phyloP scores from a whole-genome alignment of 2,888 invertebrate genomes.

The Scaptomyza flava region DNA sequence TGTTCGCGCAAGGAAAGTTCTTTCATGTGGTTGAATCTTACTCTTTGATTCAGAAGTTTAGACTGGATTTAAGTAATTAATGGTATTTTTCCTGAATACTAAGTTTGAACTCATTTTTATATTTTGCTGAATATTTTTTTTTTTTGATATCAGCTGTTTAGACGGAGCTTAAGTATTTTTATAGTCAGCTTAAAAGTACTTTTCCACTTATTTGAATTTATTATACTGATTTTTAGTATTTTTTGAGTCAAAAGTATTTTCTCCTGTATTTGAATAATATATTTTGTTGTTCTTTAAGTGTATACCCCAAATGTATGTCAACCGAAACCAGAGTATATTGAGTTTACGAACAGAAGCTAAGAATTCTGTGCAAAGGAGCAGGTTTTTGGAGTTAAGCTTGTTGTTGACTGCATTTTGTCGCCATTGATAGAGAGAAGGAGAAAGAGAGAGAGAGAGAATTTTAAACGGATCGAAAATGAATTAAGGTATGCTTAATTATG shows the following conservation, averaged over 20 bases:
- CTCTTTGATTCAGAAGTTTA: background rate
- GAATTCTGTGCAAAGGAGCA: slow-evolving; percentile 65
- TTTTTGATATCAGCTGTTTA: too few relatives aligned
- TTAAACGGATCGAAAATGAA: slow-evolving; percentile 17
- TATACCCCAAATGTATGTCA: background rate
- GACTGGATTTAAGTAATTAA: background rate
- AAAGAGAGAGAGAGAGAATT: slow-evolving; percentile 30
- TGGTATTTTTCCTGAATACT: too few relatives aligned
- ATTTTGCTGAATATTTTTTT: background rate
- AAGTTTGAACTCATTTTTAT: too few relatives aligned
- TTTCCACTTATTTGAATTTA: too few relatives aligned
- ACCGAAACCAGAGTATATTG: background rate
- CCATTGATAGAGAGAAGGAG: slow-evolving; percentile 36
- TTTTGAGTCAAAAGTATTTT: too few relatives aligned
- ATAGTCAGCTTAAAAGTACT: too few relatives aligned
- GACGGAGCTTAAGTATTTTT: too few relatives aligned
- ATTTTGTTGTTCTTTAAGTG: background rate
- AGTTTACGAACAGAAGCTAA: slow-evolving; percentile 30
- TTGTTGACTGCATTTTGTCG: slow-evolving; percentile 31
- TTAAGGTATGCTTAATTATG: slow-evolving; percentile 23
- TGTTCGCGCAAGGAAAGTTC: background rate
- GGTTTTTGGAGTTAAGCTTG: slow-evolving; percentile 50
- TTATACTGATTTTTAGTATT: too few relatives aligned
- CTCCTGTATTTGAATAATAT: too few relatives aligned
- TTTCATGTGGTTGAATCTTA: too few relatives aligned